Percentiles rank a stretch among this genome's conserved stretches.
These are phyloP conservation scores for Charadrius vociferus DNA, from an alignment of 2,113 vertebrate genomes.

Conservation along the genomic window DNA sequence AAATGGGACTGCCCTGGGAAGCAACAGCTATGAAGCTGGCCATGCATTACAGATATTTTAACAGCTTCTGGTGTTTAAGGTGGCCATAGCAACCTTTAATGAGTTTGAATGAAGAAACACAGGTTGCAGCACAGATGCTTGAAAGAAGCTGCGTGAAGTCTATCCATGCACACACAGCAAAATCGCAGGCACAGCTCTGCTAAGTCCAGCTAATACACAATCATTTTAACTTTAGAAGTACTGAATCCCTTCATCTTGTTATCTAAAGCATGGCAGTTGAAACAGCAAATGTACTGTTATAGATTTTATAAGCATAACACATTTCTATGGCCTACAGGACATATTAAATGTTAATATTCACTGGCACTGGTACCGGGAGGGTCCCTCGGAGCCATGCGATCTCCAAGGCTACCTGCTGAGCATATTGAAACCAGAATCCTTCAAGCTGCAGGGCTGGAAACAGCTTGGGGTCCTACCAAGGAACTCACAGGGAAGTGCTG, in stretches of 20 bases:
- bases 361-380: neutral
- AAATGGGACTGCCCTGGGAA: neutral
- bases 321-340: neutral
- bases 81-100: neutral
- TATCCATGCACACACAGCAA: neutral
- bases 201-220: neutral
- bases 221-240: neutral
- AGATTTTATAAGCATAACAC: neutral
- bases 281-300: neutral
- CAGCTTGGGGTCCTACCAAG: neutral
- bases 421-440: neutral
- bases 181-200: neutral
- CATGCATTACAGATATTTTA: neutral
- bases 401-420: neutral
- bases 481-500: neutral
- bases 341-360: constrained; percentile 19
- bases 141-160: neutral
- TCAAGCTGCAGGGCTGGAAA: neutral
- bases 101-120: neutral
- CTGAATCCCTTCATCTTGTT: neutral
- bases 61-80: neutral
- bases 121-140: neutral
- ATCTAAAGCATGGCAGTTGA: neutral
- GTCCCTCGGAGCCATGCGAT: neutral
- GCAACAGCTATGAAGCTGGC: neutral